Evolutionary conservation across 2,888 invertebrate species (phyloP).

Genomic region (Brachypalpus laphriformis): DNA sequence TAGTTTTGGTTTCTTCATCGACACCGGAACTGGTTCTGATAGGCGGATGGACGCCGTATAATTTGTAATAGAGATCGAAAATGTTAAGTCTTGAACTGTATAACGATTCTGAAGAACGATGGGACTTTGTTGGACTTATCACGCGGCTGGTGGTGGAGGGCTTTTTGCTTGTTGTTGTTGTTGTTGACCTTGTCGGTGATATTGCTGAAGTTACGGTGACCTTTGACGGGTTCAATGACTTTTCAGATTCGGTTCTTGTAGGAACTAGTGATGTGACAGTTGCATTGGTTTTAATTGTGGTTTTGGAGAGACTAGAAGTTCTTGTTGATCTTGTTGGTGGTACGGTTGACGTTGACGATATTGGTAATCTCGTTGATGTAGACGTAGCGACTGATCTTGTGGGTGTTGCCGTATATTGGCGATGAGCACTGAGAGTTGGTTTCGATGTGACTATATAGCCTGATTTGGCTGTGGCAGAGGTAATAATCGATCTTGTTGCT

Average conservation of each 20-base stretch:
- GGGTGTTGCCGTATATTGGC: not conserved
- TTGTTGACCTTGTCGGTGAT: conserved; percentile 24
- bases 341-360: not conserved
- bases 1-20: conserved; percentile 20
- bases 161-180: conserved; percentile 5
- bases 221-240: conserved; percentile 19
- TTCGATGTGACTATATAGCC: not conserved
- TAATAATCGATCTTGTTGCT: not conserved
- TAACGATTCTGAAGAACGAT: conserved; percentile 16
- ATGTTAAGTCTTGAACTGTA: conserved; percentile 43
- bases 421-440: not conserved
- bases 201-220: not conserved
- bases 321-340: not conserved
- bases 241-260: conserved; percentile 9
- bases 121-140: conserved; percentile 39
- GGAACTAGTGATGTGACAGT: not conserved
- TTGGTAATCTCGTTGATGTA: not conserved
- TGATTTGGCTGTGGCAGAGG: not conserved
- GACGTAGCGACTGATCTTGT: not conserved
- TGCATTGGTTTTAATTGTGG: not conserved
- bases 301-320: conserved; percentile 4
- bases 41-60: conserved; percentile 47
- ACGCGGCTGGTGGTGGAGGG: conserved; percentile 3
- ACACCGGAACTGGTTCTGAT: conserved; percentile 16
- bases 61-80: conserved; percentile 50